Evolutionary conservation across 2,113 vertebrate genomes (phyloP).

Genomic region (Salvelinus fontinalis): DNA sequence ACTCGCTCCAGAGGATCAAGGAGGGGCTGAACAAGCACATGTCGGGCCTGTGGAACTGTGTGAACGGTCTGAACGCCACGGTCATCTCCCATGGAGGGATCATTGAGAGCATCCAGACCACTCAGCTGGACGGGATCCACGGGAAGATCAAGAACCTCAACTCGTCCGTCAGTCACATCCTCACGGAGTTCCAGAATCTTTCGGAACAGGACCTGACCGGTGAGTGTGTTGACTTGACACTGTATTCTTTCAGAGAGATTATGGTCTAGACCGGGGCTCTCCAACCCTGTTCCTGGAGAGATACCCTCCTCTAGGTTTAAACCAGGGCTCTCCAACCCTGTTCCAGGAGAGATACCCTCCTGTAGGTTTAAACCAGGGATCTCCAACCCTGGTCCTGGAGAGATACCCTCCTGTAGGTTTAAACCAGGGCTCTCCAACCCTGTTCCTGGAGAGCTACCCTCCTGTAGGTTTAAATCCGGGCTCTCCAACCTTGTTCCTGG

Average conservation of each 20-base stretch:
- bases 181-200: conserved; percentile 69
- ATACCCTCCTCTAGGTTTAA: too few species aligned
- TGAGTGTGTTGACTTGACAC: conserved; percentile 42
- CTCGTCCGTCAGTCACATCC: conserved; percentile 75
- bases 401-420: too few species aligned
- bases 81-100: conserved; percentile 70
- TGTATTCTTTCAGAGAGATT: neutral
- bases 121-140: conserved; percentile 74
- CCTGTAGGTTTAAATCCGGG: too few species aligned
- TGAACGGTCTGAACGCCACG: conserved; percentile 82
- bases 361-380: too few species aligned
- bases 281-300: too few species aligned
- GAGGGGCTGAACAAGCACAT: conserved; percentile 86
- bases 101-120: conserved; percentile 77
- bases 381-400: too few species aligned
- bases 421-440: too few species aligned
- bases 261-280: too few species aligned
- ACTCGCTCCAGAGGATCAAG: conserved; percentile 81
- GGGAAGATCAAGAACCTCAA: conserved; percentile 80
- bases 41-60: conserved; percentile 82
- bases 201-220: conserved; percentile 63
- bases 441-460: too few species aligned
- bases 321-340: too few species aligned
- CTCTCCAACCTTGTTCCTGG: too few species aligned
- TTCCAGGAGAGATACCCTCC: too few species aligned